phyloP scores from a whole-genome alignment of 2,797 vertebrate genomes.

The Falco biarmicus region DNA sequence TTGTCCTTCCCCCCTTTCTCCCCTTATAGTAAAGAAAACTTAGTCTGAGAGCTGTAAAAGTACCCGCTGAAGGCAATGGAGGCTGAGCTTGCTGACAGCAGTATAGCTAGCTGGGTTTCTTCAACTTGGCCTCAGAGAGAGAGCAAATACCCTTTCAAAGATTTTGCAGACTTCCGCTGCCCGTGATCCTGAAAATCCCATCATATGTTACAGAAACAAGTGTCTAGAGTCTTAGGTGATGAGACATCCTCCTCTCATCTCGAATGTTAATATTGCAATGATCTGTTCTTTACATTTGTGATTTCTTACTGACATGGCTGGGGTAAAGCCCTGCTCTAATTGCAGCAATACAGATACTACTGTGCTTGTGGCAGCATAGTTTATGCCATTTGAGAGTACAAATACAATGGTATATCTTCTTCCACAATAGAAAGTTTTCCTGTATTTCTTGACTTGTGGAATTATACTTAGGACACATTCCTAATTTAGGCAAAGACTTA shows the following conservation, averaged over 20 bases:
- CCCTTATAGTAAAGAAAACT: background rate
- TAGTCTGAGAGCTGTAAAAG: background rate
- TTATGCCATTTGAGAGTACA: background rate
- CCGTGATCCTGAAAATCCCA: background rate
- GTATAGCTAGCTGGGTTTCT: background rate
- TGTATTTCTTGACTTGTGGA: background rate
- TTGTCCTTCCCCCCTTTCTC: background rate
- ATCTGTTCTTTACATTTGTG: background rate
- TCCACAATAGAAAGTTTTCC: background rate
- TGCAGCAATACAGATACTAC: background rate
- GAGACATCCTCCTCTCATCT: background rate
- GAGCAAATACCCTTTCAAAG: background rate
- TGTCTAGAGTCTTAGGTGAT: background rate
- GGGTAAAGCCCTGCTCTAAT: background rate
- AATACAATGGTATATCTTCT: background rate
- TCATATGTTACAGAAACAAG: background rate
- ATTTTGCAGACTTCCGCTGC: background rate
- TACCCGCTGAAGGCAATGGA: background rate
- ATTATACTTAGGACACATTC: background rate
- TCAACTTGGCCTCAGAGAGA: background rate
- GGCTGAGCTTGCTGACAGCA: background rate
- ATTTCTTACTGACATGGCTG: background rate
- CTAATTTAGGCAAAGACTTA: background rate
- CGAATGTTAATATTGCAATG: rapidly evolving
- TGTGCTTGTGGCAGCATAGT: background rate